Base-by-base conservation (phyloP, 1,140 invertebrate genomes). In the Zaprionus davidi region DNA sequence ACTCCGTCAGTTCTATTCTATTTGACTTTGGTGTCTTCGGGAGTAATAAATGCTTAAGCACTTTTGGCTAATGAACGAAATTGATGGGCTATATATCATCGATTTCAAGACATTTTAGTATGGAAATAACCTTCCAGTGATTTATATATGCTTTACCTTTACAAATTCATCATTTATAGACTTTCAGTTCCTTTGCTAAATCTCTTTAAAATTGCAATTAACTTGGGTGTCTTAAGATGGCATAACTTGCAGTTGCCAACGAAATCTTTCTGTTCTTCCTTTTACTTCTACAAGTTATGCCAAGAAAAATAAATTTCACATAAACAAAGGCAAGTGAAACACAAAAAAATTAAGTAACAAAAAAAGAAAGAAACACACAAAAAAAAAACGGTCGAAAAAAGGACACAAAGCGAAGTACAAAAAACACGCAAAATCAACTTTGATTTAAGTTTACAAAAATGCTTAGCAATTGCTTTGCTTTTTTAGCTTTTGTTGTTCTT, bases 381-480 rank as follows among this genome's bases (percentile, higher is more conserved):
- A 59, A 63, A 64, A 59, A 63, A 76, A 81, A 85, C 65, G 55
- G 55, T 57, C 60, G 65, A 34, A 51, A 28, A 26, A 49, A 80
- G 65, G 56, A 75, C 75, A 76, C 68, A 64, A 34, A 58, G 49
- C 24, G 24, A 26, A 26, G 24, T 3, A 74, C 57, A 79, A 69
- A 75, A 67, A 56, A 22, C 63, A 81, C 65, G 75, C 69, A 81
- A 85, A 90, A 90, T 90, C 79, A 90, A 90, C 85, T 90, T 90
- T 90, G 85, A 90, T 90, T 90, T 90, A 90, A 85, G 85, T 90
- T 90, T 90, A 90, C 79, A 85, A 90, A 90, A 90, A 90, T 90
- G 85, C 86, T 90, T 82, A 90, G 78, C 85, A 90, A 85, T 81
- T 82, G 72, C 72, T 69, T 75, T 81, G 78, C 73, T 90, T 90